Evolutionary conservation across 2,888 invertebrate species (phyloP).

Genomic region (Eristalis arbustorum): DNA sequence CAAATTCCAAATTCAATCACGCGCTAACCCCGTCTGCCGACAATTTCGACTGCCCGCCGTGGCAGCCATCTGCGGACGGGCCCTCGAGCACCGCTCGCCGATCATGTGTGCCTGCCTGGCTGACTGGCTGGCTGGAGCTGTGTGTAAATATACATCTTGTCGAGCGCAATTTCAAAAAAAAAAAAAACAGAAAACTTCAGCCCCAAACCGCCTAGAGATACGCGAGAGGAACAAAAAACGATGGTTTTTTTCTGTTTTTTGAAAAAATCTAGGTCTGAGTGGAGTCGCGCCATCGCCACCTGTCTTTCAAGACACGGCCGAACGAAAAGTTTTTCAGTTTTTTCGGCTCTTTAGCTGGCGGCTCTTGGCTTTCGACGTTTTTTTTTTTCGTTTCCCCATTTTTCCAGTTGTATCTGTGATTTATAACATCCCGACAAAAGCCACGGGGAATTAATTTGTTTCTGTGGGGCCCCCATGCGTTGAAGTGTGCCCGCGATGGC

Average conservation of each 20-base stretch:
- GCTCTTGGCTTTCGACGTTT: conserved; percentile 53
- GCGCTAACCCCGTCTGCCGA: not conserved
- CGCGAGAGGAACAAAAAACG: not conserved
- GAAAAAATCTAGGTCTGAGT: conserved; percentile 49
- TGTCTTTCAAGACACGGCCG: not conserved
- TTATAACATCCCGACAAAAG: conserved; percentile 68
- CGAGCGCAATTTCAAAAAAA: not conserved
- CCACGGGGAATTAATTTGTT: conserved; percentile 61
- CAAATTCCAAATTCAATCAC: conserved; percentile 30
- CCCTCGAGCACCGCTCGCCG: not conserved
- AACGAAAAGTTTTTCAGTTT: conserved; percentile 6
- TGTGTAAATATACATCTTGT: not conserved
- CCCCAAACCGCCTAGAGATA: not conserved
- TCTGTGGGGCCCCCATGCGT: conserved; percentile 47
- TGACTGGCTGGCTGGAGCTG: not conserved
- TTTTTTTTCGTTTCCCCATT: not conserved
- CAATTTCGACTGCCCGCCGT: not conserved
- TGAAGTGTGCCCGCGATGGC: conserved; percentile 63
- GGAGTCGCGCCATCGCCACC: not conserved
- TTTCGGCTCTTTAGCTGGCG: conserved; percentile 47
- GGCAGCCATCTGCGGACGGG: not conserved
- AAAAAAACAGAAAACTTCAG: conserved; percentile 11
- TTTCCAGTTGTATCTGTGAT: conserved; percentile 54
- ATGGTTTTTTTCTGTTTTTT: not conserved
- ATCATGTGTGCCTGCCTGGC: not conserved